Percentiles rank a stretch among this genome's conserved stretches.
These are phyloP conservation scores for Eupithecia insigniata DNA, from an alignment of 2,888 invertebrate species.

Conservation along the genomic window DNA sequence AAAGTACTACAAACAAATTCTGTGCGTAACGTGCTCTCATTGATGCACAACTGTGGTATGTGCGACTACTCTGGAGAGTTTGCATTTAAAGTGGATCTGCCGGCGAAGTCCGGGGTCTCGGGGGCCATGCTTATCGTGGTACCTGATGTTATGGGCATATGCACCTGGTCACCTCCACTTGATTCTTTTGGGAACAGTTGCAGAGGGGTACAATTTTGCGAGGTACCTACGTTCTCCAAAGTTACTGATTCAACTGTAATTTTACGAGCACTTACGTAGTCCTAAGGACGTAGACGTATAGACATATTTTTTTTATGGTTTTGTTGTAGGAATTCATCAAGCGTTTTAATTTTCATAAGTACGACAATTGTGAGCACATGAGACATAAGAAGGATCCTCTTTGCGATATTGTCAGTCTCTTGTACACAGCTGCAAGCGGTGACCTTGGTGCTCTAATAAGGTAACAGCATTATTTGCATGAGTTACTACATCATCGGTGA, in stretches of 20 bases:
- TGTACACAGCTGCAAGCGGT: slow-evolving; percentile 97
- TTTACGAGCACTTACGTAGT: neutral
- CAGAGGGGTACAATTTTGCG: slow-evolving; percentile 96
- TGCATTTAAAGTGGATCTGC: slow-evolving; percentile 96
- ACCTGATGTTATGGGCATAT: slow-evolving; percentile 98
- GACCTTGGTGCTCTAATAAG: slow-evolving; percentile 97
- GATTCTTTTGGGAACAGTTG: slow-evolving; percentile 96
- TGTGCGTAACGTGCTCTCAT: slow-evolving; percentile 96
- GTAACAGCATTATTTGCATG: slow-evolving; percentile 72
- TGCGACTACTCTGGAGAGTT: slow-evolving; percentile 99
- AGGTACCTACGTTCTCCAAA: slow-evolving; percentile 72
- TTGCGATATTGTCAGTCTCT: slow-evolving; percentile 94
- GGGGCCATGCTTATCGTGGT: slow-evolving; percentile 97
- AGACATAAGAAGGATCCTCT: slow-evolving; percentile 94
- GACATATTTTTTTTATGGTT: neutral
- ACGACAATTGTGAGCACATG: slow-evolving; percentile 96
- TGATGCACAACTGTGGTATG: slow-evolving; percentile 99
- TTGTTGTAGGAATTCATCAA: slow-evolving; percentile 90
- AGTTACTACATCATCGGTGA: neutral
- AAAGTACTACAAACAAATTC: slow-evolving; percentile 95
- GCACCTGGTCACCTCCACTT: slow-evolving; percentile 97
- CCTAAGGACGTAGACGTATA: neutral
- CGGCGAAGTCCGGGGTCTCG: slow-evolving; percentile 96
- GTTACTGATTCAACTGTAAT: neutral
- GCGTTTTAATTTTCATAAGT: slow-evolving; percentile 98